Conservation (phyloP, 2,113 vertebrate genomes). For the Podarcis raffonei region DNA sequence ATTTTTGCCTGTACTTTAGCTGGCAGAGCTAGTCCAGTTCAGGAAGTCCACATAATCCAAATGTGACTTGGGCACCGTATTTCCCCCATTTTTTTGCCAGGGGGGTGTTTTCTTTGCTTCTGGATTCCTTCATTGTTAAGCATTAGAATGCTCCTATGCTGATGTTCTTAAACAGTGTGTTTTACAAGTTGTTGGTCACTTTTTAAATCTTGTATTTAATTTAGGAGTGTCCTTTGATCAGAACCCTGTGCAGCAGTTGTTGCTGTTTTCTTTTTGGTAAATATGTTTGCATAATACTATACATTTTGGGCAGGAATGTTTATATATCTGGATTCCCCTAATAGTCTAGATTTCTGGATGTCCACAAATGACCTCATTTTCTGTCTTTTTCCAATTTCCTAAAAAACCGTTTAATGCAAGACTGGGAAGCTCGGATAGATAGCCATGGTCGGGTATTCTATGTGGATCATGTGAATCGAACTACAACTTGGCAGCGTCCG, state of each 20-base stretch:
- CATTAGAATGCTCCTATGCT: neutral
- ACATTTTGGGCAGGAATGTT: neutral
- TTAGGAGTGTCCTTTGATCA: conserved; percentile 20
- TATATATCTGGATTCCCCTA: neutral
- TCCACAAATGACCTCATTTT: conserved; percentile 51
- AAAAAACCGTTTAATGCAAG: conserved; percentile 69
- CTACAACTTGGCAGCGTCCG: conserved; percentile 96
- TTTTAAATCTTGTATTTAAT: conserved; percentile 23
- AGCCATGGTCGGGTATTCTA: conserved; percentile 97
- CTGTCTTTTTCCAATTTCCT: conserved; percentile 51
- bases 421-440: conserved; percentile 98
- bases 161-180: neutral
- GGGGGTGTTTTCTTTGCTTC: too few species aligned
- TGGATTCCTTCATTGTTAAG: neutral
- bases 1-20: neutral
- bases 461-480: conserved; percentile 95
- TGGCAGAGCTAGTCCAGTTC: neutral
- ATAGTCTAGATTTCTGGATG: conserved; percentile 11
- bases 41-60: neutral
- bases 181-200: conserved; percentile 25
- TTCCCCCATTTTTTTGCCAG: neutral
- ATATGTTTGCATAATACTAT: conserved; percentile 28
- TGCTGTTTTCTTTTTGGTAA: conserved; percentile 26
- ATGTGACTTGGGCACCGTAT: neutral
- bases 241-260: conserved; percentile 27